Evolutionary conservation across 2,888 invertebrate genomes (phyloP), one percentile per base, ranked within the genome.

Genomic region (Acrobasis suavella): DNA sequence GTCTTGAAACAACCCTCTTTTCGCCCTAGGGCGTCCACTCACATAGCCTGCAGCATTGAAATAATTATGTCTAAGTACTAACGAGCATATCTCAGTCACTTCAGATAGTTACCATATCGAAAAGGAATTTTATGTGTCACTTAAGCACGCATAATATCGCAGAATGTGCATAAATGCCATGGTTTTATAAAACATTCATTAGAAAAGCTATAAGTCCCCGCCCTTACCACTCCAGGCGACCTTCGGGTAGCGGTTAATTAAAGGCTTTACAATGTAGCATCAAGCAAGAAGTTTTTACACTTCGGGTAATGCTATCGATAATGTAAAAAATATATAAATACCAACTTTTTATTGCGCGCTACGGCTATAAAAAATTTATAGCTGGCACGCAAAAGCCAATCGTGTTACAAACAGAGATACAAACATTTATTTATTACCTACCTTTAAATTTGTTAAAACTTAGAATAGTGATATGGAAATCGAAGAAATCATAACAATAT

Each of bases 191-290:
- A 32, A 32, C 32, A 32, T 32, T 32, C 32, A 32, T 32, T 32
- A 32, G 32, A 32, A 32, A 32, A 7, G 32, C 5, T 32, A 32
- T 32, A 32, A 32, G n/a, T n/a, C 32, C 7, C 32, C 5, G 32
- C 32, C 32, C 5, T 32, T 7, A 46, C 46, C 9, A 6, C 46
- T n/a, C 7, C 14, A 46, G 12, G 46, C 46, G n/a, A 46, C 46
- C 46, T 46, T 46, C 14, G 2, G 46, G 14, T 10, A 14, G 46
- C 12, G 10, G 49, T 37, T 62, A 67, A 69, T 69, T 66, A 67
- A 62, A 63, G 55, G 42, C 42, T 62, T 59, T 63, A 69, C 69
- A 65, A 63, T 67, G 68, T 69, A 62, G 15, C n/a, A 39, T n/a
- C 17, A 9, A 6, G 54, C 16, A 42, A 22, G 42, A 56, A 42